Base-by-base conservation (phyloP, 2,797 vertebrate species). In the Alfaro cultratus region DNA sequence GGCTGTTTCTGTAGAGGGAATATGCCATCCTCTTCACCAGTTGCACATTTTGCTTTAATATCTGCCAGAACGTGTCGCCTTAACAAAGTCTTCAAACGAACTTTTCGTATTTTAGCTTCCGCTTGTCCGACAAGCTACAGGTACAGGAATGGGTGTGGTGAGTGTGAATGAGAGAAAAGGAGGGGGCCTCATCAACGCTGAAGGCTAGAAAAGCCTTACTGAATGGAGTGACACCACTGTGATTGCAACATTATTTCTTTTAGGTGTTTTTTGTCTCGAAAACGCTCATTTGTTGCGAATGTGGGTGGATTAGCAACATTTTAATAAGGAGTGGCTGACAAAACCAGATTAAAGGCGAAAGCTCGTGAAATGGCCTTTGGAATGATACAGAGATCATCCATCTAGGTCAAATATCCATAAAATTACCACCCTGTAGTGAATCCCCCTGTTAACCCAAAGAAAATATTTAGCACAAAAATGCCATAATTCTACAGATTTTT, bases 141-240 rank as follows among this genome's bases (percentile, higher is more conserved):
- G 94, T 95, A 93, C 77, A 78, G 77, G 79, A 72, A 88, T 93
- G 95, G 94, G 94, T 94, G 94, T 94, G 94, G 95, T 83, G 85
- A 75, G 79, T 79, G 53, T 57, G 53, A n/a, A 57, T 57, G 53
- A 57, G 53, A 57, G 53, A 12, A 57, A 57, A 57, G 53, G 53
- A 29, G 53, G 53, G n/a, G 74, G 41, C 18, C 12, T 15, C 41
- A n/a, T 53, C 51, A 77, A 45, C 29, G 34, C 47, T 31, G 12
- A 79, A 57, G 55, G 10, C 67, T 2, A n/a, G 15, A 41, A 53
- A 21, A 82, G 64, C 31, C 68, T 31, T 29, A 15, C 60, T 31
- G 49, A 47, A 80, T 64, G 29, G 34, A 67, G 31, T 67, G 62
- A 36, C 31, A 8, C 31, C 4, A 6, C 1, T 12, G 21, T 75